A percentile compares a stretch with the other conserved stretches of the same genome.
Evolutionary conservation across 2,113 vertebrate species (phyloP).

Genomic region (Charina bottae): DNA sequence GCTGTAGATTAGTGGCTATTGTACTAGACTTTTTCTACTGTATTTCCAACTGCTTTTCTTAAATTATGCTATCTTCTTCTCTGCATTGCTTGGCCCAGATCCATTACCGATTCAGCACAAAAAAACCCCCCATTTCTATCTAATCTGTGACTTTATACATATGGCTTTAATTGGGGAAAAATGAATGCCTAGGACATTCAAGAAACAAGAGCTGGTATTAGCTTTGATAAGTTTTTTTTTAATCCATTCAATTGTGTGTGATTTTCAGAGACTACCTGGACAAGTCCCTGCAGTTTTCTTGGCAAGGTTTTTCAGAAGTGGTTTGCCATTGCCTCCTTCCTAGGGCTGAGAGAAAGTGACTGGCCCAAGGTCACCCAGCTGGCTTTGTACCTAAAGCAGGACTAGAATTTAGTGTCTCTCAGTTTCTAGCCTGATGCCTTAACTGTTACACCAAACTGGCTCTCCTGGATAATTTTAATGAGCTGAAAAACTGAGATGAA

Average conservation of each 20-base stretch:
- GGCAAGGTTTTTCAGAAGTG: too few relatives aligned
- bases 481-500: neutral
- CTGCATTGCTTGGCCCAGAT: neutral
- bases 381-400: too few relatives aligned
- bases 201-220: neutral
- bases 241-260: too few relatives aligned
- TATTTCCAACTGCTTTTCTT: neutral
- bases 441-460: too few relatives aligned
- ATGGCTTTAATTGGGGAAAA: neutral
- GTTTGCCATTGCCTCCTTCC: too few relatives aligned
- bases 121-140: neutral
- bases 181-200: neutral
- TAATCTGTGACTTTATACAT: neutral
- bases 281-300: too few relatives aligned
- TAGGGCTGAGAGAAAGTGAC: too few relatives aligned
- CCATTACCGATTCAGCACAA: neutral
- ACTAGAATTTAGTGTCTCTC: too few relatives aligned
- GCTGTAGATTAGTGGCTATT: neutral
- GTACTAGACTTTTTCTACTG: neutral
- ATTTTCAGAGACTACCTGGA: too few relatives aligned
- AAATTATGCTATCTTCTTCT: neutral
- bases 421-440: too few relatives aligned
- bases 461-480: neutral
- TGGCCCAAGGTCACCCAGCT: too few relatives aligned
- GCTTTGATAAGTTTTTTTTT: neutral